phyloP scores from a whole-genome alignment of 2,888 invertebrate genomes.

The Noctua fimbriata region DNA sequence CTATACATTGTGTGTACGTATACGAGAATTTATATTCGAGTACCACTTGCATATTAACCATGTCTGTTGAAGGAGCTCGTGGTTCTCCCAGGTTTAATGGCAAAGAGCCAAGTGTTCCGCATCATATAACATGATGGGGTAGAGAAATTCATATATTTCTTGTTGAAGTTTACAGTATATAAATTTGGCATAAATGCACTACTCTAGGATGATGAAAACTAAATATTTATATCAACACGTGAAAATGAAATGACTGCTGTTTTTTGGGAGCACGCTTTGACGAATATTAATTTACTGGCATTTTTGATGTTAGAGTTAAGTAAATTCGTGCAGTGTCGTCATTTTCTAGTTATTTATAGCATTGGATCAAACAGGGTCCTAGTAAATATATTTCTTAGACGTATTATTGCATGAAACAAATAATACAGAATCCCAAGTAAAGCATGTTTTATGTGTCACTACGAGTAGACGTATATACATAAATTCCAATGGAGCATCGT shows the following conservation, averaged over 20 bases:
- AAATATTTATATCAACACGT: neutral
- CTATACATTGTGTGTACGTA: neutral
- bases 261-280: neutral
- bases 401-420: neutral
- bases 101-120: slow-evolving; percentile 33
- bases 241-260: neutral
- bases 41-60: slow-evolving; percentile 30
- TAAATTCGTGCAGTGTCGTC: neutral
- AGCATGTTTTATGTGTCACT: neutral
- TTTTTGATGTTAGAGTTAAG: slow-evolving; percentile 4
- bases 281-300: slow-evolving; percentile 4
- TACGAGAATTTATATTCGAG: neutral
- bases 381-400: neutral
- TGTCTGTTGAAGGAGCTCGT: slow-evolving; percentile 11
- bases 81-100: slow-evolving; percentile 31
- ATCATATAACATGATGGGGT: slow-evolving; percentile 18
- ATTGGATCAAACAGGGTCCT: neutral
- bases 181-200: slow-evolving; percentile 21
- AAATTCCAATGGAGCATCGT: slow-evolving; percentile 36
- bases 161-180: slow-evolving; percentile 15
- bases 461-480: neutral
- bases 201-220: neutral
- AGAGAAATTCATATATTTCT: slow-evolving; percentile 21
- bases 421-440: neutral
- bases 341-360: neutral